Base-by-base conservation (phyloP, 2,888 invertebrate species). In the Lepidochrysops patricia region DNA sequence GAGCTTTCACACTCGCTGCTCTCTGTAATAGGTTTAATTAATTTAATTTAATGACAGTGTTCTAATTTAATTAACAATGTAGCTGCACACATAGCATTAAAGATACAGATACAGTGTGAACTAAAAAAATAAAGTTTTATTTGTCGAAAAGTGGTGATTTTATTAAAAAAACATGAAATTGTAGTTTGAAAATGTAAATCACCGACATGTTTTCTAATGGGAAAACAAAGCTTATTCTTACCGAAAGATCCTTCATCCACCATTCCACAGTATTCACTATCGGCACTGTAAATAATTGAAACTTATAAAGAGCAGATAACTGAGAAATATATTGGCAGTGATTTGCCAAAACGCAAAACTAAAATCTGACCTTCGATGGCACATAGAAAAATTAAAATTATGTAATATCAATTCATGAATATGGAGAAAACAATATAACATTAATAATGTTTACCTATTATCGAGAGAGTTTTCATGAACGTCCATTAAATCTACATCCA, bases 391-490 rank as follows among this genome's bases (percentile, higher is more conserved):
- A 70, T 66, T 69, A 66, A 68, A 76, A 83, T 85, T 86, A 89
- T 84, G 77, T 84, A 85, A 84, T 74, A 67, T 69, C 60, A 64
- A 60, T 61, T 62, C 66, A 57, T 60, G 34, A 62, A 59, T 60
- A 26, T 15, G 6, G 25, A 15, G 12, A 35, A 37, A 34, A 35
- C 52, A 9, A 19, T 32, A 12, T 35, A 37, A 35, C 19, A 37
- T 25, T 52, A 64, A 66, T 65, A 64, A 58, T 62, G 67, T 77
- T 79, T 91, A 93, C 93, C 92, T 92, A 84, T 88, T 87, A 75
- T 91, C 91, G 70, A 92, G 83, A 62, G 91, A 91, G 79, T 85
- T 84, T 75, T 92, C 92, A 74, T 91, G 82, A 71, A 91, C 84
- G 79, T 91, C 92, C 88, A 90, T 1, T 43, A 43, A 82, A 77